Base-by-base conservation (phyloP, 2,888 invertebrate genomes). In the Rosalia funebris region DNA sequence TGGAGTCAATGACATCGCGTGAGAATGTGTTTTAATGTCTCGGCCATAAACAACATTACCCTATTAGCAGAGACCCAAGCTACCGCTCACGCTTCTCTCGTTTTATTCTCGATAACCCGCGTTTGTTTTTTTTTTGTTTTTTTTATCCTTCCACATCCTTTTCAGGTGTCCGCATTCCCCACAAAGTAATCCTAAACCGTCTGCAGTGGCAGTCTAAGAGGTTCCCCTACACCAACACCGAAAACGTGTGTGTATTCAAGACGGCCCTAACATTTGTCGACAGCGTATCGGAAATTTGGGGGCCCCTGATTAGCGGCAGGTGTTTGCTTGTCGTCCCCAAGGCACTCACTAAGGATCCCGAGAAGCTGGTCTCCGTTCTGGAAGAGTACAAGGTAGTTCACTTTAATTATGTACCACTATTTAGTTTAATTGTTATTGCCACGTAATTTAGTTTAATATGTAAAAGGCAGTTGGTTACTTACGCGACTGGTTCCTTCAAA, bases 261-360 rank as follows among this genome's bases (percentile, higher is more conserved):
- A 96, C 96, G 0, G 92, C 95, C 0, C 82, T 95, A 12, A 95
- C 95, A 0, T 96, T 96, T 77, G 95, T 96, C 1, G 96, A 96
- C 78, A 92, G 95, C 0, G 89, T 94, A 5, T 87, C 91, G 1
- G 96, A 96, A 83, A 88, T 96, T 55, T 95, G 95, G 91, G 92
- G 92, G 0, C 91, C 95, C 0, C 77, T 96, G 41, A 82, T 95
- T 11, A 89, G 89, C 64, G 91, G 89, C 0, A 80, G 87, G 60
- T 85, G 91, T 0, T 77, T 95, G 52, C 77, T 95, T 12, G 87
- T 95, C 2, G 85, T 95, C 5, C 87, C 93, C 0, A 89, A 89
- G 73, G 84, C 85, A 10, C 83, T 88, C 0, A 93, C 92, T 0
- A 88, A 89, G 74, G 90, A 95, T 79, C 92, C 94, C 0, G 91